Evolutionary conservation across 2,888 invertebrate species (phyloP), one percentile per base, ranked within the genome.

Genomic region (Sussaba pulchella): DNA sequence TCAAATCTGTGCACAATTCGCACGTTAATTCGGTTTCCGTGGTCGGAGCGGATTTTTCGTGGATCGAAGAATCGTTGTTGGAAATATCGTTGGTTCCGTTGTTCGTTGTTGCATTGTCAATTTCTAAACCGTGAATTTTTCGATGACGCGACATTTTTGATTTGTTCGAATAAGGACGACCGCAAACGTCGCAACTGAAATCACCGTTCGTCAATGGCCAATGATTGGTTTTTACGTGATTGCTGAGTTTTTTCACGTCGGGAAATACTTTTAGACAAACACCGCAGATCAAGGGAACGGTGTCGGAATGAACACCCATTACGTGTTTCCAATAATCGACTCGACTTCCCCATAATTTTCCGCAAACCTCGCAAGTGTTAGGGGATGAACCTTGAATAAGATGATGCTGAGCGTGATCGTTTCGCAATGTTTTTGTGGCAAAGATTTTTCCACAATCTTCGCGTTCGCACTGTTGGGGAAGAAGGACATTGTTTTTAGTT

Each of bases 271-370:
- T 93, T 4, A 93, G 86, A 71, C 93, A 93, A 36, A 93, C 93
- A 1, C 93, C 93, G 80, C 93, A 93, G 3, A 93, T 92, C 39
- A 93, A 87, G 1, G 93, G 93, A 36, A 93, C 92, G 21, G 92
- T 93, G 59, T 93, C 93, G 2, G 93, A 89, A 80, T 93, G 93
- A 1, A 93, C 93, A 8, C 93, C 93, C 93, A 93, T 93, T 69
- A 93, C 93, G 74, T 93, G 93, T 70, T 93, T 93, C 92, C 93
- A 93, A 82, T 93, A 93, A 83, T 93, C 93, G 4, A 93, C 93
- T n/a, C 93, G 90, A 52, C 92, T 93, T 45, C 92, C 92, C 93
- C 93, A 93, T 50, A 93, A 83, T 84, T 93, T 93, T 0, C 93
- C 93, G 73, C 93, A 93, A n/a, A 93, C 92, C 73, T 92, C 92